Evolutionary conservation across 1,140 invertebrate genomes (phyloP), one percentile per base, ranked within the genome.

Genomic region (Papilio helenus): DNA sequence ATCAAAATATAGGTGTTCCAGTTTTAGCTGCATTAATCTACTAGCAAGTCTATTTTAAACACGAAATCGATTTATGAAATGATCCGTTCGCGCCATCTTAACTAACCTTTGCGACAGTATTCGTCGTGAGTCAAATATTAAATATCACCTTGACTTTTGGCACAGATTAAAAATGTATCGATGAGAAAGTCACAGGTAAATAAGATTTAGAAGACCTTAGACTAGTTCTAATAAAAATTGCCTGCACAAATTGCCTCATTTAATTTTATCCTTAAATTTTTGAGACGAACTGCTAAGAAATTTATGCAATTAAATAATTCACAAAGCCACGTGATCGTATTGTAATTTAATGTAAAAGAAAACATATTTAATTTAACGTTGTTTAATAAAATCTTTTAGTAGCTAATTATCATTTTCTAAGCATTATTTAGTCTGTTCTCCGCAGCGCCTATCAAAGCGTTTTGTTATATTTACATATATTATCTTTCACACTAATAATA

Each of bases 81-180:
- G 5, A 18, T 49, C 18, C 20, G 0, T 39, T 39, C 34, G 34
- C 34, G 4, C 34, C 34, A 58, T 20, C 20, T 58, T 58, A n/a
- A 58, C 8, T 58, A 20, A 58, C 55, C 55, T 58, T 58, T 58
- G 55, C 55, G 55, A 58, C 55, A 58, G 8, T 55, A 20, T 20
- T 18, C n/a, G 20, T 58, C 55, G 55, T 58, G 55, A 23, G 9
- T 58, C n/a, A 20, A 23, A 58, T n/a, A 10, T 55, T 55, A 55
- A 20, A 20, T 20, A 58, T 9, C 51, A 58, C 55, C 55, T 58
- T 58, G 20, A 58, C 55, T 23, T 58, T 20, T 20, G n/a, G 55
- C 55, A 58, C 55, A 58, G 55, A 58, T 58, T 20, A 58, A 58
- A 58, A 58, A 58, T 9, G 7, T 58, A n/a, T 58, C 55, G 55